Conservation (phyloP, 2,888 invertebrate species). For the Pyrgus malvae region DNA sequence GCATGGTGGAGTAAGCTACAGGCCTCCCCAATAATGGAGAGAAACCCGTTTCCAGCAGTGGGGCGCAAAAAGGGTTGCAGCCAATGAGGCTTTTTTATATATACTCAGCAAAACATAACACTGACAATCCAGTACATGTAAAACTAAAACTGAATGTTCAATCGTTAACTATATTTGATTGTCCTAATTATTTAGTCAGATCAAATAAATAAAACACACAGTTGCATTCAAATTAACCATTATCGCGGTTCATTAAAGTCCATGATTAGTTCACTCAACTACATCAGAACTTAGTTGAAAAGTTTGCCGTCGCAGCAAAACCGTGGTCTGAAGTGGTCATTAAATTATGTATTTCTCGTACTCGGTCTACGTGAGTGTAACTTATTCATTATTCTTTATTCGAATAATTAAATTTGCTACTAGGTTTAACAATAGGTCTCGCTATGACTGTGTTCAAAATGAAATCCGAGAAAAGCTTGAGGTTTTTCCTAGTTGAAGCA, state of each 20-base stretch:
- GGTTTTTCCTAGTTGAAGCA: constrained; percentile 9
- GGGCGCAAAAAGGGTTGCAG: no score
- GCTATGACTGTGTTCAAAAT: constrained; percentile 18
- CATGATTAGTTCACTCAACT: constrained; percentile 13
- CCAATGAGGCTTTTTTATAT: no score
- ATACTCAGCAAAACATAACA: no score
- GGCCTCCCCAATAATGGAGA: no score
- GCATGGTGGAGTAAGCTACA: no score
- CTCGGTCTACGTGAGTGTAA: constrained; percentile 30
- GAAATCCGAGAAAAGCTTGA: constrained; percentile 25
- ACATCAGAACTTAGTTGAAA: constrained; percentile 32
- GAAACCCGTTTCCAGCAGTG: no score
- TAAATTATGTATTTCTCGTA: constrained; percentile 55
- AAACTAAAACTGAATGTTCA: no score
- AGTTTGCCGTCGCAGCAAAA: constrained; percentile 41
- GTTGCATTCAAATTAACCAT: constrained; percentile 23
- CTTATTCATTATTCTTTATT: constrained; percentile 27
- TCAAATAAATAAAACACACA: no score
- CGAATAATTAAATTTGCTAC: constrained; percentile 26
- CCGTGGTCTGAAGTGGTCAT: constrained; percentile 42
- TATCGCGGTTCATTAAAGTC: constrained; percentile 26
- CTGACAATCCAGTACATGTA: no score
- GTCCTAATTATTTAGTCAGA: no score
- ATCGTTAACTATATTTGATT: no score
- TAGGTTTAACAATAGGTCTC: constrained; percentile 24